Conservation (phyloP, 2,888 invertebrate species). For the Erebia epiphron region DNA sequence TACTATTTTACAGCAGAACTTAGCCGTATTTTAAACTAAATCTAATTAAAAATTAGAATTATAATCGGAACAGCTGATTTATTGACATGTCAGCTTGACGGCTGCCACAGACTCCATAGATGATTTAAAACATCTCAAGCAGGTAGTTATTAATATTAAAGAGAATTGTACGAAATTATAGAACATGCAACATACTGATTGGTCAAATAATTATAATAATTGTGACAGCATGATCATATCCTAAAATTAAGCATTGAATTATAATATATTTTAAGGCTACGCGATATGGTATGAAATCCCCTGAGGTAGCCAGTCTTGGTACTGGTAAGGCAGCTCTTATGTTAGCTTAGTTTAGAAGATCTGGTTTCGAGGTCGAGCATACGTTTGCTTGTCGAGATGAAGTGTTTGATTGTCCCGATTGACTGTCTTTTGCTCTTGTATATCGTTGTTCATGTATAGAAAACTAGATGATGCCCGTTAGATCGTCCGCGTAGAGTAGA, state of each 20-base stretch:
- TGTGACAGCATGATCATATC: neutral
- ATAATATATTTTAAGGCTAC: neutral
- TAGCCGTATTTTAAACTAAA: too few species aligned
- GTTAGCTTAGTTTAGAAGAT: neutral
- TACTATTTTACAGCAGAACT: too few species aligned
- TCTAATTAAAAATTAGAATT: too few species aligned
- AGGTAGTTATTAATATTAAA: neutral
- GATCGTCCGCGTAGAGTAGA: too few species aligned
- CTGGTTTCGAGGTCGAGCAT: conserved; percentile 12
- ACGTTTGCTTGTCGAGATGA: neutral
- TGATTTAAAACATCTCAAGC: too few species aligned
- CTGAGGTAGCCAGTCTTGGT: too few species aligned
- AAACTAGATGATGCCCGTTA: too few species aligned
- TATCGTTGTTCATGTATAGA: too few species aligned
- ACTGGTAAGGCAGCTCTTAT: conserved; percentile 4
- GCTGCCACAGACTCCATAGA: too few species aligned
- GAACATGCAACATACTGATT: neutral
- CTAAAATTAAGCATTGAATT: neutral
- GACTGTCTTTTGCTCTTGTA: neutral
- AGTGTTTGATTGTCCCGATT: conserved; percentile 7
- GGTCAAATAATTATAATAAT: too few species aligned
- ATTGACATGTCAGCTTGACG: too few species aligned
- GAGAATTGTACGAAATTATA: neutral
- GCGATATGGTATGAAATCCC: neutral
- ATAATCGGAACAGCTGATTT: too few species aligned